Base-by-base conservation (phyloP, 2,113 vertebrate species). In the Narcine bancroftii region DNA sequence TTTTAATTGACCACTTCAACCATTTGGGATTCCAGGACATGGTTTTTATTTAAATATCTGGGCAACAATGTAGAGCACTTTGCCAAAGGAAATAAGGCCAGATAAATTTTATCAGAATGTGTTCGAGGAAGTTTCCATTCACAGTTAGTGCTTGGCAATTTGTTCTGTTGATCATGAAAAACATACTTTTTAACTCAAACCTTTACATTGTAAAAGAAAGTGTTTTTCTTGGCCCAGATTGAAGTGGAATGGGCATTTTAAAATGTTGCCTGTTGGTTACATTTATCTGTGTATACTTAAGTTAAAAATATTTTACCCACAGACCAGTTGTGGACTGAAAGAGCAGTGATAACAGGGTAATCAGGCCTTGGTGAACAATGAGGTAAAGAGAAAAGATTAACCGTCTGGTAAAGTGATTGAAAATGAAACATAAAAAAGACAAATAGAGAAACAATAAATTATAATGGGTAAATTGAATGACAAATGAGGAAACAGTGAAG, bases 141-240 rank as follows among this genome's bases (percentile, higher is more conserved):
- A 93, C 45, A 93, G 56, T 89, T 93, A 47, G 66, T 94, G 92
- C 94, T 93, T 93, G 93, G 93, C 93, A 93, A n/a, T 94, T 53
- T 94, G 91, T 79, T 94, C 92, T 94, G 92, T 95, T 93, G 93
- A 93, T 95, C 94, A 93, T 94, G 92, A 93, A 94, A 92, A 92
- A 94, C 95, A 95, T 94, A 92, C 91, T 92, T 95, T 69, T 95
- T 94, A 95, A 94, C n/a, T 95, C 93, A 94, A 92, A 94, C 93
- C 66, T 76, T 56, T 36, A 75, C 71, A 73, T 91, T 29, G 36
- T 39, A 29, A n/a, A 85, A 26, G 87, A 29, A 69, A 66, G 36
- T n/a, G n/a, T n/a, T n/a, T n/a, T n/a, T n/a, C n/a, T 56, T 85
- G 13, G 17, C 39, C 17, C 1, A 76, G 75, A 76, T 76, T 76